Evolutionary conservation across 1,140 invertebrate species (phyloP), one percentile per base, ranked within the genome.

Genomic region (Danaus plexippus): DNA sequence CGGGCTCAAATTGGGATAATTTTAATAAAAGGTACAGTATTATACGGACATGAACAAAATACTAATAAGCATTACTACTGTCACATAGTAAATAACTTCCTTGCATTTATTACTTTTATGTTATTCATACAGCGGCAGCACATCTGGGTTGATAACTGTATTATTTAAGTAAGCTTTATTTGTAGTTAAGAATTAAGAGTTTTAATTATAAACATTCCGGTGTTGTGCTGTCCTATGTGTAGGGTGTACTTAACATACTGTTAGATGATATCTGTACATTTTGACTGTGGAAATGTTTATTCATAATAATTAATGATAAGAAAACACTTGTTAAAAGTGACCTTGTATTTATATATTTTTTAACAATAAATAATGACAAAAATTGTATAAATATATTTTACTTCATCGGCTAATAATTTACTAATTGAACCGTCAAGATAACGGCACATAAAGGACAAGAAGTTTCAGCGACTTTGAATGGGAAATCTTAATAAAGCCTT

Each of bases 141-240:
- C 75, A 71, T 61, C 69, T 75, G 73, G 65, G 63, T 51, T 53
- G 44, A 61, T 41, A n/a, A 52, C 49, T 45, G 48, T 46, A 15
- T 52, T 56, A 43, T 11, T 32, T 32, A 32, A 32, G 22, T 32
- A 32, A 32, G 22, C 22, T 32, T 43, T 56, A 48, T 60, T 47
- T 52, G 45, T 64, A 52, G 43, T 60, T 63, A 11, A 54, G 44
- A 52, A 54, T 44, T 45, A 61, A 52, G 43, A 54, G 45, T 63
- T 54, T 57, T 59, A 65, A 69, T 66, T 68, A 64, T 56, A 68
- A 77, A 79, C 80, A 83, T 85, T 87, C 80, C 82, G 80, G 74
- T 66, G 66, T 66, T 73, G 77, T 83, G 79, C 80, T 86, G 80
- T 85, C 71, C 53, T 69, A 76, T 73, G 59, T 75, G 69, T 86